Percentiles rank a stretch among this genome's conserved stretches.
Conservation (phyloP, 2,797 vertebrate genomes). For the Esox lucius region DNA sequence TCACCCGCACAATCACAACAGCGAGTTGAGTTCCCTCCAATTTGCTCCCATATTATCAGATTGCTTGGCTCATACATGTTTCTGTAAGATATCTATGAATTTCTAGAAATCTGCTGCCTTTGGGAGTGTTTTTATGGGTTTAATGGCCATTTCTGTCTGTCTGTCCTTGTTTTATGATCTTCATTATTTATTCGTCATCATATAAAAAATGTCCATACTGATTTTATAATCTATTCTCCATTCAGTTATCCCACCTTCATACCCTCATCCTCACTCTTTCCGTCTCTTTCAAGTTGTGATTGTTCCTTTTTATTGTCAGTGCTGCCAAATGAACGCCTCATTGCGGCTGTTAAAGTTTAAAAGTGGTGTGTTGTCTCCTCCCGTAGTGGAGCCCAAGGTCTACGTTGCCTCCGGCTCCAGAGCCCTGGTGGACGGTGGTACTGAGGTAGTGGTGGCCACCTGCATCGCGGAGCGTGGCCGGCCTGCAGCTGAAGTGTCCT, state of each 20-base stretch:
- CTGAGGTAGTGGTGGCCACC: conserved; percentile 86
- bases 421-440: conserved; percentile 84
- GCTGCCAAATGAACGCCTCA: neutral
- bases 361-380: neutral
- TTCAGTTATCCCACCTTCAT: neutral
- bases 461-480: conserved; percentile 93
- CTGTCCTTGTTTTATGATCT: conserved; percentile 37
- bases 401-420: conserved; percentile 83
- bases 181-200: conserved; percentile 69
- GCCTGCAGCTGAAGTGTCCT: conserved; percentile 86
- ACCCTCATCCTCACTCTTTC: neutral
- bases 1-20: conserved; percentile 27
- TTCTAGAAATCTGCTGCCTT: conserved; percentile 53
- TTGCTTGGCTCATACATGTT: conserved; percentile 60
- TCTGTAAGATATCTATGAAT: conserved; percentile 59
- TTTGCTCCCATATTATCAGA: conserved; percentile 48
- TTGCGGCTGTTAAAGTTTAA: neutral
- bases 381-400: conserved; percentile 90
- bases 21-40: conserved; percentile 28
- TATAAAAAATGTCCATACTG: conserved; percentile 56
- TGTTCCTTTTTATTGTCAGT: neutral
- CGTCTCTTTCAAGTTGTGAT: neutral
- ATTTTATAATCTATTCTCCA: conserved; percentile 50
- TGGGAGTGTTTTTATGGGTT: conserved; percentile 49
- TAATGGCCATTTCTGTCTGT: conserved; percentile 45